Percentiles rank a stretch among this genome's conserved stretches.
Conservation (phyloP, 2,888 invertebrate genomes). For the Lasiommata megera region DNA sequence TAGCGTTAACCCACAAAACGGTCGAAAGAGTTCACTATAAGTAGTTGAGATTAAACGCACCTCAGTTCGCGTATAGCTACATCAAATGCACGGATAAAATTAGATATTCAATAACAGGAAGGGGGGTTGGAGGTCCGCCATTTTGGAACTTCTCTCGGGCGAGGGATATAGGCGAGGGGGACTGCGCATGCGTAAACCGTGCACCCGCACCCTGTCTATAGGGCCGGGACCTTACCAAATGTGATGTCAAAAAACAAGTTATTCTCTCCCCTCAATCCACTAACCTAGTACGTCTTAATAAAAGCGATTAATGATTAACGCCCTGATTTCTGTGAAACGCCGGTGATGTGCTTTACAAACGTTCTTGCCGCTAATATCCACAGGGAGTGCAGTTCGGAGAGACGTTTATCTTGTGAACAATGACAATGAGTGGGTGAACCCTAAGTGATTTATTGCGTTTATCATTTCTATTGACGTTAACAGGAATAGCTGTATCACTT, state of each 20-base stretch:
- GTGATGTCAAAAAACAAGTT: conserved; percentile 79
- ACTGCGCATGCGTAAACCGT: conserved; percentile 65
- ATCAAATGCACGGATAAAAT: conserved; percentile 75
- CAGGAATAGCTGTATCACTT: conserved; percentile 7
- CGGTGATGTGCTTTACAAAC: conserved; percentile 25
- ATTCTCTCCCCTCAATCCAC: conserved; percentile 76
- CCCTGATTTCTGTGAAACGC: conserved; percentile 44
- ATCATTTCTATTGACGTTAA: conserved; percentile 21
- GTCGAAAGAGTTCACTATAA: conserved; percentile 29
- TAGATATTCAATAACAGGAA: conserved; percentile 79
- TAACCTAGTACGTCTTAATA: conserved; percentile 75
- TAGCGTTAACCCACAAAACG: conserved; percentile 31
- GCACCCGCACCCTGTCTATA: conserved; percentile 70
- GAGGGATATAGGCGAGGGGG: conserved; percentile 69
- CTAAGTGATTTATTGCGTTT: conserved; percentile 45
- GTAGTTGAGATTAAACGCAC: conserved; percentile 44
- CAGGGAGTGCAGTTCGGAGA: conserved; percentile 25
- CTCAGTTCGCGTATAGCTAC: conserved; percentile 49
- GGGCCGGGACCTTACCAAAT: conserved; percentile 70
- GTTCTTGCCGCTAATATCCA: conserved; percentile 21
- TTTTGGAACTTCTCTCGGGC: conserved; percentile 65
- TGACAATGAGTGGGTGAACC: conserved; percentile 64
- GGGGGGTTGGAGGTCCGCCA: conserved; percentile 75
- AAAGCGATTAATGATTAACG: conserved; percentile 57
- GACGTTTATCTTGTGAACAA: conserved; percentile 47